Conservation (phyloP, 2,797 vertebrate species). For the Xenops minutus region DNA sequence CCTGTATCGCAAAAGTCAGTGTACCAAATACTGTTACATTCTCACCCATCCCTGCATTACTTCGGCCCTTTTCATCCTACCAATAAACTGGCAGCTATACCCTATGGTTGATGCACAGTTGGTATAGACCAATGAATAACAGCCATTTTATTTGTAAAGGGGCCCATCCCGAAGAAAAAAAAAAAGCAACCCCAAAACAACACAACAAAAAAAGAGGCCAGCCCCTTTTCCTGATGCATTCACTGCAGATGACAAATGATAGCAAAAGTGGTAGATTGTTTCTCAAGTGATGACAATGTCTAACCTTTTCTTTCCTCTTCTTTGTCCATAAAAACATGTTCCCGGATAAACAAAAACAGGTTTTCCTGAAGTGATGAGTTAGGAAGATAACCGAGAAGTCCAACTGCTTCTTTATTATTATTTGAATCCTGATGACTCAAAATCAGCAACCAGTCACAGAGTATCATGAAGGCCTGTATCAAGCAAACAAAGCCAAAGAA, state of each 20-base stretch:
- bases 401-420: constrained; percentile 66
- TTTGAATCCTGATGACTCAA: constrained; percentile 81
- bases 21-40: background rate
- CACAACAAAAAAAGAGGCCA: background rate
- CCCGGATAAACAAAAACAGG: constrained; percentile 80
- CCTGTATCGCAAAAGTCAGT: background rate
- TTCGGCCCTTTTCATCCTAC: background rate
- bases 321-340: constrained; percentile 76
- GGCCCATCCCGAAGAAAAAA: background rate
- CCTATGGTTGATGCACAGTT: background rate
- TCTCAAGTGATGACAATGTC: background rate
- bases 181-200: background rate
- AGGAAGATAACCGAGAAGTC: constrained; percentile 79
- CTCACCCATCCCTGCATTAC: background rate
- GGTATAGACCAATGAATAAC: background rate
- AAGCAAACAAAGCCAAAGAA: constrained; percentile 21
- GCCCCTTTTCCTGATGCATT: background rate
- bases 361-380: constrained; percentile 84
- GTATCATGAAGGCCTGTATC: constrained; percentile 83
- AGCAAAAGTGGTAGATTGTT: background rate
- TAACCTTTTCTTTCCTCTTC: constrained; percentile 76
- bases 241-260: background rate
- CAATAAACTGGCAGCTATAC: background rate
- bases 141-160: background rate
- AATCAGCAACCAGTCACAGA: constrained; percentile 87